phyloP scores from a whole-genome alignment of 1,140 invertebrate species.

The Philaenus spumarius region DNA sequence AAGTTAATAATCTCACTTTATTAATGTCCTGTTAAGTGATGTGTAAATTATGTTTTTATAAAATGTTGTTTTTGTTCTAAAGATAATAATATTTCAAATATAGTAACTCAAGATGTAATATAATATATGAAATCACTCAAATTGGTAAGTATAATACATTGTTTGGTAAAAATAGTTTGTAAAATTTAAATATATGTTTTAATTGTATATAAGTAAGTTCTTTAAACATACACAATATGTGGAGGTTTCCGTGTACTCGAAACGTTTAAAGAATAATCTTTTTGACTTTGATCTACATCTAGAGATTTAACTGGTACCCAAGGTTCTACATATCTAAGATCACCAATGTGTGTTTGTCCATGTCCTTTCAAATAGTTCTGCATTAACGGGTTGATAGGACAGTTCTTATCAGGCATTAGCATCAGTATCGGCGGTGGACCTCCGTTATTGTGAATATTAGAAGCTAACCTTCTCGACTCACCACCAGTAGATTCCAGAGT shows the following conservation, averaged over 20 bases:
- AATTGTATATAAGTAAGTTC: no score
- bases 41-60: no score
- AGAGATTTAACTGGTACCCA: constrained; percentile 49
- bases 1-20: no score
- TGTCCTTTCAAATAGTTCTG: constrained; percentile 50
- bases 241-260: constrained; percentile 48
- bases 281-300: constrained; percentile 45
- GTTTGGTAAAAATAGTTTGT: no score
- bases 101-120: no score
- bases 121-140: no score
- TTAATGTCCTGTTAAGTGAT: no score
- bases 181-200: no score
- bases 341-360: constrained; percentile 46
- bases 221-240: constrained; percentile 56
- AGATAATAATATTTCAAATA: no score
- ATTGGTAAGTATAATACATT: no score
- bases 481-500: not conserved
- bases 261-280: constrained; percentile 50
- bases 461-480: constrained; percentile 44
- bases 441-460: constrained; percentile 35
- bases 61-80: no score
- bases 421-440: constrained; percentile 22
- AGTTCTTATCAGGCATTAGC: constrained; percentile 25
- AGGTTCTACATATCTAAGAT: constrained; percentile 48
- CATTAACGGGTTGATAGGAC: constrained; percentile 39